Conservation (phyloP, 2,888 invertebrate genomes). For the Hirudinaria manillensis region DNA sequence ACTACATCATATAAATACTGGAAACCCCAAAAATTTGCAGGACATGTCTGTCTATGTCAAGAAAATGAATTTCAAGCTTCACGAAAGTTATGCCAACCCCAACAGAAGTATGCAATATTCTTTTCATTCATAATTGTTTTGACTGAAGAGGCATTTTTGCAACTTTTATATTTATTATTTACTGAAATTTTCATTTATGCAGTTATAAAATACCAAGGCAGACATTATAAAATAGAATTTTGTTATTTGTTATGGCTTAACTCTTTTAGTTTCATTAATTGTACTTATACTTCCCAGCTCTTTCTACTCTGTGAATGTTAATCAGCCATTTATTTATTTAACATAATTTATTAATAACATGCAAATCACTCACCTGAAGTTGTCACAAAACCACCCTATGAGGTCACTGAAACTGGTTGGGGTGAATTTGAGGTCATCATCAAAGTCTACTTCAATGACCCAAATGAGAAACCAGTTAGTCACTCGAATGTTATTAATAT, state of each 20-base stretch:
- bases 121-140: neutral
- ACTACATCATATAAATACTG: too few species aligned
- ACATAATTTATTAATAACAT: too few species aligned
- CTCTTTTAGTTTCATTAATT: too few species aligned
- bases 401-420: constrained; percentile 97
- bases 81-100: constrained; percentile 91
- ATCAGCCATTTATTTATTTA: too few species aligned
- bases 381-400: constrained; percentile 88
- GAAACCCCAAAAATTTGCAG: constrained; percentile 38
- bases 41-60: constrained; percentile 90
- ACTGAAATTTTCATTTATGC: too few species aligned
- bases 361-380: constrained; percentile 56
- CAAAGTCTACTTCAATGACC: constrained; percentile 92
- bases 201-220: too few species aligned
- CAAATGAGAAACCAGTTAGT: constrained; percentile 83
- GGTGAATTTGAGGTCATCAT: constrained; percentile 98
- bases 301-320: too few species aligned
- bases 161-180: neutral
- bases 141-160: neutral
- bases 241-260: too few species aligned
- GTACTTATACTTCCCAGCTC: too few species aligned
- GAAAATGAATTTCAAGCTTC: constrained; percentile 91
- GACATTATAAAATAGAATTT: too few species aligned
- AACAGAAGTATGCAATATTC: constrained; percentile 61
- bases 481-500: neutral